Evolutionary conservation across 2,888 invertebrate genomes (phyloP).

Genomic region (Troides oblongomaculatus): DNA sequence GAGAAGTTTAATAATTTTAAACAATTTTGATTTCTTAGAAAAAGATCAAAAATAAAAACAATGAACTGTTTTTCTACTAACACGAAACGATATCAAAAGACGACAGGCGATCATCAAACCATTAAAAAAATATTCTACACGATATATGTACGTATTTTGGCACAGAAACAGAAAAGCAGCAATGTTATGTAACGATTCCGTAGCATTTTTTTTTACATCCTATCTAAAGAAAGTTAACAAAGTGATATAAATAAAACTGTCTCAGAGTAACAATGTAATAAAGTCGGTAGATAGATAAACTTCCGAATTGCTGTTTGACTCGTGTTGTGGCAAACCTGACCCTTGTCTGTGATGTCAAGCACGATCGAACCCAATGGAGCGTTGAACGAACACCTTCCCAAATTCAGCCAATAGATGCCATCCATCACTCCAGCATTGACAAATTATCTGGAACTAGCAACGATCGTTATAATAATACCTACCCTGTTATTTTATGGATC

Average conservation of each 20-base stretch:
- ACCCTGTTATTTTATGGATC: constrained; percentile 56
- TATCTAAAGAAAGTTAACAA: neutral
- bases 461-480: constrained; percentile 61
- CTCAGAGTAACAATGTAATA: constrained; percentile 4
- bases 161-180: neutral
- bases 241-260: constrained; percentile 8
- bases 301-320: constrained; percentile 35
- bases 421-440: constrained; percentile 47
- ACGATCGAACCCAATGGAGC: constrained; percentile 29
- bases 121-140: neutral
- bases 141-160: neutral
- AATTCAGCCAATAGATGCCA: constrained; percentile 36
- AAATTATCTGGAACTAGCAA: constrained; percentile 63
- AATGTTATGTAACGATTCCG: neutral
- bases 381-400: constrained; percentile 29
- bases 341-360: constrained; percentile 48
- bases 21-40: neutral
- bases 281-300: constrained; percentile 15
- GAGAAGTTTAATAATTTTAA: neutral
- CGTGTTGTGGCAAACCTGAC: constrained; percentile 59
- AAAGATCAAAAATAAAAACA: neutral
- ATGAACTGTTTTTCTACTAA: too few species aligned
- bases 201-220: neutral
- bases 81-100: neutral
- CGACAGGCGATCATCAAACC: neutral